Evolutionary conservation across 2,113 vertebrate species (phyloP).

Genomic region (Serinus canaria): DNA sequence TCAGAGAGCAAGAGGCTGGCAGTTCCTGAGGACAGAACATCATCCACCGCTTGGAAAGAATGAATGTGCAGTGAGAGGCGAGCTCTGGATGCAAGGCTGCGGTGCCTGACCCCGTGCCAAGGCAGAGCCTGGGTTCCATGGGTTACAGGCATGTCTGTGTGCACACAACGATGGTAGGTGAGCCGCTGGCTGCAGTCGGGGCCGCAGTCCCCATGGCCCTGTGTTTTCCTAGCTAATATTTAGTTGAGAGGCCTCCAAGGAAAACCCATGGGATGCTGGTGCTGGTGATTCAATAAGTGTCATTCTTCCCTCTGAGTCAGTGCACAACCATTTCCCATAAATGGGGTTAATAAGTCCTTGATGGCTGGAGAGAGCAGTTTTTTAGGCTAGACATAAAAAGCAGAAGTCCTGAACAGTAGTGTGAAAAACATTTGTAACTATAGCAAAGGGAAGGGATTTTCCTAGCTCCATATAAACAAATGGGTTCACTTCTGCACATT

Average conservation of each 20-base stretch:
- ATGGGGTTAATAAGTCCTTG: conserved; percentile 21
- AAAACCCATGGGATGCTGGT: conserved; percentile 31
- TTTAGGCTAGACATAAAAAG: conserved; percentile 30
- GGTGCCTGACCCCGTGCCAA: not conserved
- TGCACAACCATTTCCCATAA: conserved; percentile 22
- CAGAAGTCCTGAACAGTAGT: conserved; percentile 49
- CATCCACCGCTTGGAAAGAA: not conserved
- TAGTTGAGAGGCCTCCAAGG: conserved; percentile 40
- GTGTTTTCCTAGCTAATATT: conserved; percentile 58
- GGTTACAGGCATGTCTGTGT: not conserved
- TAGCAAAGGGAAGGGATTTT: conserved; percentile 53
- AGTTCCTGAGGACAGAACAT: not conserved
- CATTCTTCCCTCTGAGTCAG: conserved; percentile 64
- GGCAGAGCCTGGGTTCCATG: not conserved
- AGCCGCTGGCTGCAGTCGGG: not conserved
- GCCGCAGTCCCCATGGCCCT: not conserved
- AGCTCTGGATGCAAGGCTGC: not conserved
- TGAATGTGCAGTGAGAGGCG: accelerated
- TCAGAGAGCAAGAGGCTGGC: accelerated
- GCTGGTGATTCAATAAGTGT: conserved; percentile 44
- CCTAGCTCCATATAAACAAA: conserved; percentile 34
- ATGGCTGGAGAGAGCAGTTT: not conserved
- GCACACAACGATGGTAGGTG: not conserved
- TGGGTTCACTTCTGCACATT: conserved; percentile 8
- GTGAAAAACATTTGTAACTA: conserved; percentile 56